Base-by-base conservation (phyloP, 2,888 invertebrate genomes). In the Crocallis elinguaria region DNA sequence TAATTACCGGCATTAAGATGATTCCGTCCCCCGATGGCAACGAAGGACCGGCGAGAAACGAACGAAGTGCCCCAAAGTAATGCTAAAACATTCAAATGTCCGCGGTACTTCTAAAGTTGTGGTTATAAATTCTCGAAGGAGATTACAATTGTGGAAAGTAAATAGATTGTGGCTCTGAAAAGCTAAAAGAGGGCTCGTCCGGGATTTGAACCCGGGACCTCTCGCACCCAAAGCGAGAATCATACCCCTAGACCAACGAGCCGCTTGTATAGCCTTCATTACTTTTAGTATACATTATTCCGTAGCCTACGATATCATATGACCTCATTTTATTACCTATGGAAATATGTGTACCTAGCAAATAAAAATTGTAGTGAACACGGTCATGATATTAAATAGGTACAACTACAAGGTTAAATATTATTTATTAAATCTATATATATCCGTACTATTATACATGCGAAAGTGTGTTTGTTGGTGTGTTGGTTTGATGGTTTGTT, bases 1-100 rank as follows among this genome's bases (percentile, higher is more conserved):
- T 92, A 92, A 92, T 92, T 92, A 90, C 90, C 69, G 77, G 90
- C 81, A 92, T 92, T 90, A 91, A 88, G 91, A 92, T 91, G 90
- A 92, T 86, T 85, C 89, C 71, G 72, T 42, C 78, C 84, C 83
- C 71, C 78, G 67, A 75, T 43, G 13, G 27, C 21, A 13, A 45
- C 52, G 50, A 45, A 51, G 53, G 19, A 75, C 79, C 21, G 12
- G 42, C 52, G 50, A 45, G 49, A 50, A 19, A 75, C 79, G 73
- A 73, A 78, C 71, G 75, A 68, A 78, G 75, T 73, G 75, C 82
- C 79, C 82, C 82, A 43, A 86, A 86, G 82, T 85, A 83, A 86
- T 85, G 86, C 77, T 87, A 81, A 86, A 86, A 88, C 88, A 88
- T 90, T 88, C 86, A 88, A 89, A 89, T 88, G 90, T 86, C 88